phyloP scores from a whole-genome alignment of 2,888 invertebrate species.

The Agrotis puta region DNA sequence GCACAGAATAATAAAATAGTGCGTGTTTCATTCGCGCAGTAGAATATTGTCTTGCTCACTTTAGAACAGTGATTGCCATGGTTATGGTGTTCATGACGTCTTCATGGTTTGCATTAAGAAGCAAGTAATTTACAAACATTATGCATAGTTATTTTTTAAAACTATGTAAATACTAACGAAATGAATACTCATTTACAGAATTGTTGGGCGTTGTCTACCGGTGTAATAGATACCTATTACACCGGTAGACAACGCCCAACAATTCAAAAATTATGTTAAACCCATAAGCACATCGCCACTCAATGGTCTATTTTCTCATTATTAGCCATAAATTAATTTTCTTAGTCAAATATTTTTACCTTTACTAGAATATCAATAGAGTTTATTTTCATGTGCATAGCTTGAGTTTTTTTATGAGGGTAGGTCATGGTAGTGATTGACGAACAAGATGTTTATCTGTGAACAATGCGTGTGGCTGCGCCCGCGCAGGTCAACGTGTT shows the following conservation, averaged over 20 bases:
- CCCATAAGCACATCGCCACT: constrained; percentile 71
- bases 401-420: constrained; percentile 65
- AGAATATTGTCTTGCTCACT: background rate
- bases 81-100: background rate
- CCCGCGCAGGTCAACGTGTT: constrained; percentile 69
- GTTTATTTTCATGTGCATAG: constrained; percentile 25
- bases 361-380: constrained; percentile 17
- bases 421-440: constrained; percentile 80
- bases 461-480: constrained; percentile 86
- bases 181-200: too few species aligned
- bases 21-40: background rate
- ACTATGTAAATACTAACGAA: constrained; percentile 21
- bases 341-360: constrained; percentile 4
- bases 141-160: background rate
- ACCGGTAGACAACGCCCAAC: constrained; percentile 63
- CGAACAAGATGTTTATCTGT: constrained; percentile 85
- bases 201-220: too few species aligned
- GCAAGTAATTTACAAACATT: background rate
- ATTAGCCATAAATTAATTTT: constrained; percentile 70
- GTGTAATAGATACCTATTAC: too few species aligned
- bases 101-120: background rate
- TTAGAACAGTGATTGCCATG: too few species aligned
- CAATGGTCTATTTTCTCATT: constrained; percentile 75
- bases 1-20: background rate
- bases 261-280: constrained; percentile 75